Conservation (phyloP, 2,113 vertebrate genomes). For the Dicentrarchus labrax region DNA sequence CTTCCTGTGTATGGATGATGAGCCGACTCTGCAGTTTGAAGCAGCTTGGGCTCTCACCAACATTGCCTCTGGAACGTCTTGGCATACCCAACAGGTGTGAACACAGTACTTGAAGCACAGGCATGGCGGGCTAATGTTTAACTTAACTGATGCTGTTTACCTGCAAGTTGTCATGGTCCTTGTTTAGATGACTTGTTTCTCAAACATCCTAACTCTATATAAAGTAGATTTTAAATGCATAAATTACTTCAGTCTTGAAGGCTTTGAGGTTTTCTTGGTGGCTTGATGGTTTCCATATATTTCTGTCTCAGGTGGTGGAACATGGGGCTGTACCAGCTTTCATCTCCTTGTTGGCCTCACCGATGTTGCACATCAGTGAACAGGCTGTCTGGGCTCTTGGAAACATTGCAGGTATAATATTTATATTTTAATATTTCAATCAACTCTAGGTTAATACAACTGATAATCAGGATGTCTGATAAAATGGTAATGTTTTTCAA, state of each 20-base stretch:
- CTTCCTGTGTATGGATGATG: conserved; percentile 84
- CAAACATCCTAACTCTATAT: background rate
- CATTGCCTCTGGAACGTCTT: conserved; percentile 90
- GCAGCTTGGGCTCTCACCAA: conserved; percentile 96
- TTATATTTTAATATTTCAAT: background rate
- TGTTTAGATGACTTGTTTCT: background rate
- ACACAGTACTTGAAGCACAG: no score
- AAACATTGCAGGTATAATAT: conserved; percentile 90
- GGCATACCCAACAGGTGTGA: conserved; percentile 88
- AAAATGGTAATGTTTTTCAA: background rate
- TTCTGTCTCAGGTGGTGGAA: conserved; percentile 86
- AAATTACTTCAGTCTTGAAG: background rate
- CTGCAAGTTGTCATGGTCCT: background rate
- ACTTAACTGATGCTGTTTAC: background rate
- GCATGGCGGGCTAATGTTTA: no score
- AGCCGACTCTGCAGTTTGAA: conserved; percentile 89
- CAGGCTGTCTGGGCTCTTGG: conserved; percentile 95
- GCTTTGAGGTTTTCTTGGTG: background rate
- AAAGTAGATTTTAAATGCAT: no score
- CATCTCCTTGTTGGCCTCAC: conserved; percentile 88
- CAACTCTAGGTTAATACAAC: background rate
- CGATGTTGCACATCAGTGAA: conserved; percentile 90
- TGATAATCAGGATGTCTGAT: background rate
- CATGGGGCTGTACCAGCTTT: conserved; percentile 89
- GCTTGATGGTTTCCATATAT: background rate